Conservation (phyloP, 2,797 vertebrate genomes). For the Perodicticus potto region DNA sequence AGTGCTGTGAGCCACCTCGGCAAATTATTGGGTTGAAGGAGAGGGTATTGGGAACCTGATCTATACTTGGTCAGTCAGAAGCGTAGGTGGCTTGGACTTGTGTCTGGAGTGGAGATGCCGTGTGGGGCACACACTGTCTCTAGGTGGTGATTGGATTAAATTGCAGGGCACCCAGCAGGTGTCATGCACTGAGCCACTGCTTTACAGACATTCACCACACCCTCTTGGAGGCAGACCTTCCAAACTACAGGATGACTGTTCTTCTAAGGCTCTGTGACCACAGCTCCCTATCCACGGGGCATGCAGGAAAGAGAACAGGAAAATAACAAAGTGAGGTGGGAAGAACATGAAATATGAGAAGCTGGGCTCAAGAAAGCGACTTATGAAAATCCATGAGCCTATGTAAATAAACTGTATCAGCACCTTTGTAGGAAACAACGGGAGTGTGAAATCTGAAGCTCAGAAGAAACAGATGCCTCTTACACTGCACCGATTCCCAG, state of each 20-base stretch:
- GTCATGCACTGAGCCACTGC: not conserved
- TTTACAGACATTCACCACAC: not conserved
- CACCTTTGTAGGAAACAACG: not conserved
- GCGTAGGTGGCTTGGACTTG: not conserved
- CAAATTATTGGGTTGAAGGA: not conserved
- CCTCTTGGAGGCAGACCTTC: not conserved
- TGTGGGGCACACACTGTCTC: not conserved
- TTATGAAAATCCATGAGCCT: not conserved
- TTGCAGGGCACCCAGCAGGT: not conserved
- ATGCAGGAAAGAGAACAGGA: not conserved
- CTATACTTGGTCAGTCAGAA: not conserved
- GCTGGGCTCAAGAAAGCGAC: not conserved
- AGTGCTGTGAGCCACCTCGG: not conserved
- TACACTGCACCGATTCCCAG: too few relatives aligned
- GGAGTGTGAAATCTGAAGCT: not conserved
- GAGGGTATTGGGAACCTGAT: not conserved
- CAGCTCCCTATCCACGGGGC: accelerated
- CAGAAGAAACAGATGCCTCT: not conserved
- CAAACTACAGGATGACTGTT: not conserved
- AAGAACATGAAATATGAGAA: not conserved
- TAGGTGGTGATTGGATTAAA: not conserved
- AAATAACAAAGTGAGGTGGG: not conserved
- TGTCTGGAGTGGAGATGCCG: not conserved
- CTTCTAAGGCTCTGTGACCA: not conserved
- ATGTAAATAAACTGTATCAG: not conserved